Percentiles rank a stretch among this genome's conserved stretches.
Conservation (phyloP, 2,888 invertebrate genomes). For the Gisinianus flammeolus region DNA sequence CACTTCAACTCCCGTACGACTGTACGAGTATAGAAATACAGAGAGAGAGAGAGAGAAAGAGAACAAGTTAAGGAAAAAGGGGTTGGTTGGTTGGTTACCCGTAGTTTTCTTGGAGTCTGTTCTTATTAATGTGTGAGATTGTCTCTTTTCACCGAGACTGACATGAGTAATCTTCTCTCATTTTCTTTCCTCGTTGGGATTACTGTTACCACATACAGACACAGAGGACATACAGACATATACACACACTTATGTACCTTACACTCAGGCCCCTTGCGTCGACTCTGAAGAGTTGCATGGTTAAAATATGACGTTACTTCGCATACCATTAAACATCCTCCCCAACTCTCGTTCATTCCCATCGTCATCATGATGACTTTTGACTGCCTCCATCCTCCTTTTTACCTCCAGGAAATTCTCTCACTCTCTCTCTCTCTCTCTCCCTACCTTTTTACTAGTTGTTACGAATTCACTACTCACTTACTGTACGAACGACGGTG, state of each 20-base stretch:
- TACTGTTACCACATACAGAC: not conserved
- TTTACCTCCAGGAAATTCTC: no score
- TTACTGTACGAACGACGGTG: no score
- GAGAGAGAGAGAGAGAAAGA: not conserved
- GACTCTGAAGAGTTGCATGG: conserved; percentile 6
- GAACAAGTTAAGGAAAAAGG: no score
- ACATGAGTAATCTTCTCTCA: conserved; percentile 42
- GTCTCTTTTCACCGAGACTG: conserved; percentile 23
- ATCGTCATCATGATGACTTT: not conserved
- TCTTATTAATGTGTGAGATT: conserved; percentile 25
- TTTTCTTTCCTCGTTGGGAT: conserved; percentile 4
- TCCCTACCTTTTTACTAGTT: no score
- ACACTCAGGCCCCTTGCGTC: not conserved
- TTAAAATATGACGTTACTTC: conserved; percentile 1
- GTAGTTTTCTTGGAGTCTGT: not conserved
- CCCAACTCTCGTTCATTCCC: not conserved
- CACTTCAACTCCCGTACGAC: not conserved
- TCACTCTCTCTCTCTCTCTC: no score
- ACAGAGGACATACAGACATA: no score
- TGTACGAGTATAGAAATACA: not conserved
- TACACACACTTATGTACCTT: not conserved
- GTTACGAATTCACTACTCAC: no score
- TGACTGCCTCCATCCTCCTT: not conserved
- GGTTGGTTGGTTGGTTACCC: not conserved
- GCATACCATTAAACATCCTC: not conserved